phyloP scores from a whole-genome alignment of 1,140 invertebrate genomes.

The Lordiphosa mommai region DNA sequence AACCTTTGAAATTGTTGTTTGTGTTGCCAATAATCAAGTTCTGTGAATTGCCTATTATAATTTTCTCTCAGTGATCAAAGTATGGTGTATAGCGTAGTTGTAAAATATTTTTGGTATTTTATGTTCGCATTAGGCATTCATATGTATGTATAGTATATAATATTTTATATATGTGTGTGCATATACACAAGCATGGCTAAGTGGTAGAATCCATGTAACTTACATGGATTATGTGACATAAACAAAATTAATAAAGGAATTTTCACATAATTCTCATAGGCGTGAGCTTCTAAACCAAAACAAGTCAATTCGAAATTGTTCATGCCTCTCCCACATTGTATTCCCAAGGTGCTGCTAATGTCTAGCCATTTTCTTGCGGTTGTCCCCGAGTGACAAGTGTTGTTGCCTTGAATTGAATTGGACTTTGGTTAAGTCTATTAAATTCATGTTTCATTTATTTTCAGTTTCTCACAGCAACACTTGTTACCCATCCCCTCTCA shows the following conservation, averaged over 20 bases:
- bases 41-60: too few species aligned
- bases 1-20: too few species aligned
- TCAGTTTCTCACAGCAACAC: slow-evolving; percentile 42
- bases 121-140: slow-evolving; percentile 74
- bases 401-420: slow-evolving; percentile 58
- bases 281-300: slow-evolving; percentile 1
- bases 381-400: slow-evolving; percentile 41
- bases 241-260: slow-evolving; percentile 62
- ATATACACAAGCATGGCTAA: slow-evolving; percentile 13
- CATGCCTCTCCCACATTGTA: too few species aligned
- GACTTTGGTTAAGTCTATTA: slow-evolving; percentile 62
- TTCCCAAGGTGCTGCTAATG: too few species aligned
- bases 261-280: slow-evolving; percentile 30
- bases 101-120: slow-evolving; percentile 74
- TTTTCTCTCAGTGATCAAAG: too few species aligned
- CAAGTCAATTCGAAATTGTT: too few species aligned
- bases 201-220: slow-evolving; percentile 16
- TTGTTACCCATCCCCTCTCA: slow-evolving; percentile 21
- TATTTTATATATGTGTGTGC: neutral
- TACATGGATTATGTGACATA: slow-evolving; percentile 33
- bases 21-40: too few species aligned
- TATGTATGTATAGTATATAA: slow-evolving; percentile 19
- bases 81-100: slow-evolving; percentile 20
- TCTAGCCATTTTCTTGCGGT: slow-evolving; percentile 44
- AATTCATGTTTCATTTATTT: slow-evolving; percentile 57